phyloP scores from a whole-genome alignment of 2,113 vertebrate genomes.

The Planiliza haematocheilus region DNA sequence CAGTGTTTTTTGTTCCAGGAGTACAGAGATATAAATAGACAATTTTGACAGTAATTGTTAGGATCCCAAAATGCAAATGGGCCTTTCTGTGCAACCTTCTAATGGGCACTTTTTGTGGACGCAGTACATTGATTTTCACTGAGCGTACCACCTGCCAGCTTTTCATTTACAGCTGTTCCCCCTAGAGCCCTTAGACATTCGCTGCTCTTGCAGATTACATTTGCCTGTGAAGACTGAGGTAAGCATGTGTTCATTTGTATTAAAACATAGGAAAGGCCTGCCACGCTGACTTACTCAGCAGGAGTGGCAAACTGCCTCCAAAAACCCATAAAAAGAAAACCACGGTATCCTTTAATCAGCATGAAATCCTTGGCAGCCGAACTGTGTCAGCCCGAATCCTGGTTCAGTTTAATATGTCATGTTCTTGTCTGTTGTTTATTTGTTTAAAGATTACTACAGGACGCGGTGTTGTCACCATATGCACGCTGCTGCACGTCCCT shows the following conservation, averaged over 20 bases:
- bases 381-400: conserved; percentile 45
- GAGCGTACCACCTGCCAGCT: conserved; percentile 70
- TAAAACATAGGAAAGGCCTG: conserved; percentile 56
- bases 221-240: conserved; percentile 68
- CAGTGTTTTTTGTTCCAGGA: background rate
- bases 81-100: conserved; percentile 56
- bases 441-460: conserved; percentile 44
- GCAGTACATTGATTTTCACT: conserved; percentile 68
- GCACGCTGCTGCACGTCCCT: conserved; percentile 25
- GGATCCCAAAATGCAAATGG: conserved; percentile 55
- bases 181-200: conserved; percentile 61
- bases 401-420: conserved; percentile 32
- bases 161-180: conserved; percentile 72
- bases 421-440: conserved; percentile 48
- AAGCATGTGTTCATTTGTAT: conserved; percentile 76
- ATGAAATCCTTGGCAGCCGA: conserved; percentile 53
- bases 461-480: conserved; percentile 29
- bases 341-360: conserved; percentile 46
- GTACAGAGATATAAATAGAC: background rate
- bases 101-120: conserved; percentile 64
- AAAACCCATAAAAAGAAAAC: conserved; percentile 20
- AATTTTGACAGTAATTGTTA: background rate
- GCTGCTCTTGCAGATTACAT: conserved; percentile 71
- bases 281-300: conserved; percentile 47
- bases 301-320: conserved; percentile 25